Conservation (phyloP, 2,113 vertebrate species). For the Recurvirostra avosetta region DNA sequence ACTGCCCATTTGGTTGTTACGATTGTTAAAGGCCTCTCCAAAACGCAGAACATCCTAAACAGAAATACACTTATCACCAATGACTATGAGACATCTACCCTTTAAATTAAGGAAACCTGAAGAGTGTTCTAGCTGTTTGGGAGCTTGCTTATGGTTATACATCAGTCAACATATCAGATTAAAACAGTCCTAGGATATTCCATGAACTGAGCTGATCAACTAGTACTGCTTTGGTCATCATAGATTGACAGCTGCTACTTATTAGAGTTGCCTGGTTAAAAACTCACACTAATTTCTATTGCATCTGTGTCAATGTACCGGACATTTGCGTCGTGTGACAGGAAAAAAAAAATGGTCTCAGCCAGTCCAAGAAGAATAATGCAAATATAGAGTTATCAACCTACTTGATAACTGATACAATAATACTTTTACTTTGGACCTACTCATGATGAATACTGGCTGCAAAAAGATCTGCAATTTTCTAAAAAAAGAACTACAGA, state of each 20-base stretch:
- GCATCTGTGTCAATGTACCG: not conserved
- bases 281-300: constrained; percentile 26
- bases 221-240: not conserved
- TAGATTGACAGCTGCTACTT: not conserved
- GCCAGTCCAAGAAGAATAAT: not conserved
- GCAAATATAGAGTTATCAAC: constrained; percentile 5
- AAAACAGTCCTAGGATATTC: not conserved
- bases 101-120: not conserved
- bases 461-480: constrained; percentile 17
- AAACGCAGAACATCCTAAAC: not conserved
- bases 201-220: not conserved
- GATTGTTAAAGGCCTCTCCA: not conserved
- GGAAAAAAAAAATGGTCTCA: not conserved
- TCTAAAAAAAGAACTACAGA: constrained; percentile 26
- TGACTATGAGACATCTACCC: not conserved
- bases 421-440: constrained; percentile 12
- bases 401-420: not conserved
- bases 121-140: not conserved
- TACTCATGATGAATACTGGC: not conserved
- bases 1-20: not conserved
- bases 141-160: not conserved
- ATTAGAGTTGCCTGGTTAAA: constrained; percentile 7
- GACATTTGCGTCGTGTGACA: not conserved
- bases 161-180: not conserved
- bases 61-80: not conserved